Conservation (phyloP, 2,113 vertebrate species). For the Caracal caracal region DNA sequence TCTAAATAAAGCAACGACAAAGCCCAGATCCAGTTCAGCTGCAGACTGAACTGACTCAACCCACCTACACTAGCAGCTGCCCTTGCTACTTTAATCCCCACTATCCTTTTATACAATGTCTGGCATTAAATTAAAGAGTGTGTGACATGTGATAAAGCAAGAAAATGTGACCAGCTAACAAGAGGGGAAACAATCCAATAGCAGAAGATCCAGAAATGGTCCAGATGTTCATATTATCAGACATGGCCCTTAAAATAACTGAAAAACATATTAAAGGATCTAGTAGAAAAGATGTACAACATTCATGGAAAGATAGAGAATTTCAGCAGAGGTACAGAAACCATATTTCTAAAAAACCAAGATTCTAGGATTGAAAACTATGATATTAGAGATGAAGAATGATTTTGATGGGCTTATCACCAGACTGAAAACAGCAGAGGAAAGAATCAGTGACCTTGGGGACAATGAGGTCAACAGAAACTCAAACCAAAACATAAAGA, state of each 20-base stretch:
- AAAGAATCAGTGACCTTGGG: not conserved
- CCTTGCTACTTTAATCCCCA: not conserved
- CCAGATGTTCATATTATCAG: not conserved
- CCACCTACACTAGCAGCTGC: not conserved
- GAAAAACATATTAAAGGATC: not conserved
- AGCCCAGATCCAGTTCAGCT: not conserved
- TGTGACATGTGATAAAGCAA: not conserved
- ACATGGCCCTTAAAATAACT: not conserved
- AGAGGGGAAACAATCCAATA: not conserved
- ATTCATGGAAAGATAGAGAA: not conserved
- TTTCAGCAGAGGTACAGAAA: not conserved
- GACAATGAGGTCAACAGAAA: not conserved
- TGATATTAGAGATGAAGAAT: not conserved
- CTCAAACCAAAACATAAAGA: not conserved
- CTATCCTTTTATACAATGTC: not conserved
- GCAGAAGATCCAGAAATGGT: not conserved
- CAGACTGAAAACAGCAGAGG: not conserved
- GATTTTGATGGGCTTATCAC: not conserved
- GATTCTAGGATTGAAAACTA: slow-evolving; percentile 29
- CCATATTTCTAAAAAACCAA: slow-evolving; percentile 26
- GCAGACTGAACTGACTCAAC: not conserved
- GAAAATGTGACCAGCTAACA: not conserved
- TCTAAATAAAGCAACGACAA: not conserved
- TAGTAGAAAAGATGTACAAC: not conserved
- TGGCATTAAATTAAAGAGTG: not conserved